Base-by-base conservation (phyloP, 2,888 invertebrate species). In the Oscheius sp. region DNA sequence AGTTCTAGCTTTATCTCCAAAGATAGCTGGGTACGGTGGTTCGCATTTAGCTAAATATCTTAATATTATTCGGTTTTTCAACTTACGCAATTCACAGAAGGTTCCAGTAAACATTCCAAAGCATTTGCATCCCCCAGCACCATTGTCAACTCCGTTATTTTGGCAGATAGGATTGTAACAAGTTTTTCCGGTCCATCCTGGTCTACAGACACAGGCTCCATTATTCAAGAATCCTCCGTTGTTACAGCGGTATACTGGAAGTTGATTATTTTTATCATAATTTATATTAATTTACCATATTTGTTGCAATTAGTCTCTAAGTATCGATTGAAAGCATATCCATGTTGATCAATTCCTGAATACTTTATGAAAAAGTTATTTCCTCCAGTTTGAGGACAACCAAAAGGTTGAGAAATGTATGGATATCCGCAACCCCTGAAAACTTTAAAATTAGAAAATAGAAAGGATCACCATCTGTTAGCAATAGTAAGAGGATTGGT, bases 271-370 rank as follows among this genome's bases (percentile, higher is more conserved):
- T 27, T 15, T 12, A 27, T 53, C 33, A 23, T 23, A 53, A 12
- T 39, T 10, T 61, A 25, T 39, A 2, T 3, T 2, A 25, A 48
- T 58, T 48, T 58, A 74, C 74, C 53, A 34, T 61, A 48, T 53
- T 72, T 79, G 25, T 71, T 67, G 71, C 83, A 83, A 10, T 73
- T 58, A 1, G 82, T 61, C 39, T 75, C 73, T 3, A 70, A 45
- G 29, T 75, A 77, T 29, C 83, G 72, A 55, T 83, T 79, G 64
- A 83, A 83, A 10, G 82, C 68, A 67, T 77, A 79, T n/a, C 83
- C 83, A 65, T 74, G 80, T 63, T 82, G 83, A 69, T 83, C 83
- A 25, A 83, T 74, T 52, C 83, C 83, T 39, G 79, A 71, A 71
- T 81, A 83, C 71, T 78, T 76, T 33, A 80, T 68, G 23, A 63